Conservation (phyloP, 1,140 invertebrate species). For the Pachyrhynchus sulphureomaculatus region DNA sequence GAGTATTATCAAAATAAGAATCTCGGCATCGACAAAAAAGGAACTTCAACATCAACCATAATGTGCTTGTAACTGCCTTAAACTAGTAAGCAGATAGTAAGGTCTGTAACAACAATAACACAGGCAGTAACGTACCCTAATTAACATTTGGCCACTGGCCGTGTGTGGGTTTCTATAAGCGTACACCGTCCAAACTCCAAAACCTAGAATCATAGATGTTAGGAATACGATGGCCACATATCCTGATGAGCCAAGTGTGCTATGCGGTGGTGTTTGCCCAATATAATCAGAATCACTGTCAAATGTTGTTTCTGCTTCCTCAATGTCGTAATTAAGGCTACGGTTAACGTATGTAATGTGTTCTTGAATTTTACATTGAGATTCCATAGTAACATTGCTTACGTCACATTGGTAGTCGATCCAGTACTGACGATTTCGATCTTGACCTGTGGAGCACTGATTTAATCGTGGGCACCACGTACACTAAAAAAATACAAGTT, state of each 20-base stretch:
- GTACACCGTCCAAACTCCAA: slow-evolving; percentile 80
- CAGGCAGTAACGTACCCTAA: slow-evolving; percentile 71
- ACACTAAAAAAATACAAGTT: slow-evolving; percentile 63
- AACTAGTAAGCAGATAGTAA: not conserved
- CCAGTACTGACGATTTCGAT: slow-evolving; percentile 89
- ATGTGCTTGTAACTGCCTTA: not conserved
- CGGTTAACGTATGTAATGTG: not conserved
- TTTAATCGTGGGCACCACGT: slow-evolving; percentile 81
- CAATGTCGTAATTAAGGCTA: not conserved
- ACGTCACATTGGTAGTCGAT: slow-evolving; percentile 70
- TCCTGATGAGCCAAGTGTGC: slow-evolving; percentile 59
- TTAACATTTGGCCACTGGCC: slow-evolving; percentile 91
- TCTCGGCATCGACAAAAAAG: no score
- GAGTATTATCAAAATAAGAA: no score
- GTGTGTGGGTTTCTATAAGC: slow-evolving; percentile 96
- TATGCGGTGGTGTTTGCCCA: slow-evolving; percentile 14
- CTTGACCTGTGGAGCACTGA: slow-evolving; percentile 87
- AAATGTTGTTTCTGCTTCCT: not conserved
- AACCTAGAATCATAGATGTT: slow-evolving; percentile 59
- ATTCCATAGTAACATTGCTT: slow-evolving; percentile 50
- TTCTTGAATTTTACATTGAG: slow-evolving; percentile 50
- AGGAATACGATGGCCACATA: slow-evolving; percentile 68
- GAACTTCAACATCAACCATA: not conserved
- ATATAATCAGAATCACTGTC: slow-evolving; percentile 10
- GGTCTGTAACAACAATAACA: not conserved